phyloP scores from a whole-genome alignment of 1,140 invertebrate genomes.

The Drosophila mayri region DNA sequence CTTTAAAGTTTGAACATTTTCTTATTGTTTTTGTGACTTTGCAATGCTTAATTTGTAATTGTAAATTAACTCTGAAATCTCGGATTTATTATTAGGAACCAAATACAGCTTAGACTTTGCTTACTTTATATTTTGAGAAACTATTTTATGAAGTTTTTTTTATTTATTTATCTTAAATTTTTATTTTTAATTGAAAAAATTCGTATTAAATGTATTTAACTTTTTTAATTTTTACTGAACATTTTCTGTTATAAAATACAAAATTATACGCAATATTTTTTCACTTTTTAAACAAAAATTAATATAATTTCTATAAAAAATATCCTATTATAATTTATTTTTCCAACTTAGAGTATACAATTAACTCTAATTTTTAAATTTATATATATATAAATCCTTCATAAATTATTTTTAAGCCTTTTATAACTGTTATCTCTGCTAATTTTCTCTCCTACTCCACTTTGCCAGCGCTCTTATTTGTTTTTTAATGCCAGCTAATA shows the following conservation, averaged over 20 bases:
- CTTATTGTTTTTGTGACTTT: background rate
- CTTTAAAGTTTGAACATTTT: background rate
- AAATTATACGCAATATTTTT: background rate
- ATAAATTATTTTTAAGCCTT: background rate
- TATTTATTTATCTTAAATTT: background rate
- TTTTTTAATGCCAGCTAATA: slow-evolving; percentile 23
- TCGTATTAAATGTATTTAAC: background rate
- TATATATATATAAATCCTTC: too few relatives aligned
- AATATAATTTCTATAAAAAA: background rate
- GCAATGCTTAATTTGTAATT: background rate
- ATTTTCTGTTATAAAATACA: background rate
- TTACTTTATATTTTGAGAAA: background rate
- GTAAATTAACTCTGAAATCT: background rate
- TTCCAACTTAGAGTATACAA: background rate
- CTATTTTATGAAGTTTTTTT: background rate
- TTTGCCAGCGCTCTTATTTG: slow-evolving; percentile 30
- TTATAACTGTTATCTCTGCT: background rate
- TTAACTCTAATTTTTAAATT: background rate
- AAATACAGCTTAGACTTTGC: background rate
- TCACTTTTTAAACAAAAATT: background rate
- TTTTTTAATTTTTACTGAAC: background rate
- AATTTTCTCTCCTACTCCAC: slow-evolving; percentile 26
- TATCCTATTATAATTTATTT: background rate
- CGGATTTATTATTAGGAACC: background rate
- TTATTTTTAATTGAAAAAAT: too few relatives aligned